Percentiles rank a stretch among this genome's conserved stretches.
phyloP scores from a whole-genome alignment of 2,797 vertebrate species.

The Apogon talboti region DNA sequence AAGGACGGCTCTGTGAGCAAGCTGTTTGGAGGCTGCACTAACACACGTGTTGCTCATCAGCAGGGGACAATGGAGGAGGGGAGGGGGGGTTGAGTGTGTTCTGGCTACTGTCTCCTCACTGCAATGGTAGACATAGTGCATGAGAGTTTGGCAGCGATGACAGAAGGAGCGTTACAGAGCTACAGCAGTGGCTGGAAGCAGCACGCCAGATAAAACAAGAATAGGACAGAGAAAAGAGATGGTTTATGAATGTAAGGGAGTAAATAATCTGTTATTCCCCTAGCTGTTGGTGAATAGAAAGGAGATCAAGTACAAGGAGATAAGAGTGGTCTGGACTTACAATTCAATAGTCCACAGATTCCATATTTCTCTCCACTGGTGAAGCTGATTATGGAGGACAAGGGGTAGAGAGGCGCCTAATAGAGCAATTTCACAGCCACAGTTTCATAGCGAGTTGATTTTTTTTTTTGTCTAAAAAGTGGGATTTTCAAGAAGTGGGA shows the following conservation, averaged over 20 bases:
- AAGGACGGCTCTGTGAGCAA: slow-evolving; percentile 50
- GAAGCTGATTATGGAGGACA: slow-evolving; percentile 33
- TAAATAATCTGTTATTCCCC: slow-evolving; percentile 14
- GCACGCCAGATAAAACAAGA: slow-evolving; percentile 45
- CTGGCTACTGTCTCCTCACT: slow-evolving; percentile 58
- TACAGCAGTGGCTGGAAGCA: slow-evolving; percentile 31
- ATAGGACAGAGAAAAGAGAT: slow-evolving; percentile 36
- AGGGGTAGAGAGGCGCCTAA: slow-evolving; percentile 29
- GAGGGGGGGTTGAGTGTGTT: slow-evolving; percentile 18
- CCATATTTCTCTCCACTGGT: slow-evolving; percentile 37
- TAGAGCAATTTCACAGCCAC: slow-evolving; percentile 34
- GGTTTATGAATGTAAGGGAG: slow-evolving; percentile 24
- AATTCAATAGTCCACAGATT: slow-evolving; percentile 41
- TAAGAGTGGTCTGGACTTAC: slow-evolving; percentile 27
- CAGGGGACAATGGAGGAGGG: slow-evolving; percentile 19
- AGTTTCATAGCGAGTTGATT: slow-evolving; percentile 45
- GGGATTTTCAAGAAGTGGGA: slow-evolving; percentile 11
- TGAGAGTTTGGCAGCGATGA: slow-evolving; percentile 49
- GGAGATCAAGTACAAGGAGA: slow-evolving; percentile 19
- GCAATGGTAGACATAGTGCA: slow-evolving; percentile 46
- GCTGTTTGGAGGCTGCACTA: slow-evolving; percentile 53
- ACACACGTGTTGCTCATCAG: slow-evolving; percentile 64
- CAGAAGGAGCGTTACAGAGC: slow-evolving; percentile 44
- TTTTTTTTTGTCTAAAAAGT: slow-evolving; percentile 39
- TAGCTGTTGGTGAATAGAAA: slow-evolving; percentile 28